Conservation (phyloP, 1,140 invertebrate species). For the Leptopilina boulardi region DNA sequence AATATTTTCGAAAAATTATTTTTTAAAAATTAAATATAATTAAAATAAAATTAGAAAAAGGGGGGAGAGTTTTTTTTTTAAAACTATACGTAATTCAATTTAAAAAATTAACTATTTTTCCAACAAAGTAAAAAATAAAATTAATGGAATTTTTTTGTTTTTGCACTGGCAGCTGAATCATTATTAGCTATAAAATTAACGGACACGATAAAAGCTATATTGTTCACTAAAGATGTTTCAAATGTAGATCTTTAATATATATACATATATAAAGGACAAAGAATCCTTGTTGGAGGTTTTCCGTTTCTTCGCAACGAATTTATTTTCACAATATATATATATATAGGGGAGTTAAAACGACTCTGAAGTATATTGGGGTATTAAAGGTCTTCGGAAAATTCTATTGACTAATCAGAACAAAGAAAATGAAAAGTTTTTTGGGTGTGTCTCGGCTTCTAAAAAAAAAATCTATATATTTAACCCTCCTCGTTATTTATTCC, state of each 20-base stretch:
- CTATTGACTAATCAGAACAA: slow-evolving; percentile 34
- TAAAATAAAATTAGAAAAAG: too few species aligned
- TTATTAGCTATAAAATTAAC: not conserved
- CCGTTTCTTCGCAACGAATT: not conserved
- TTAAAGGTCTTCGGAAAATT: slow-evolving; percentile 41
- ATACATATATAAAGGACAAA: too few species aligned
- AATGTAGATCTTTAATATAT: too few species aligned
- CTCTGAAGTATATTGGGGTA: not conserved
- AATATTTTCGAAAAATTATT: too few species aligned
- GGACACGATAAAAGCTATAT: not conserved
- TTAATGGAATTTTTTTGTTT: too few species aligned
- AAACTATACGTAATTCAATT: too few species aligned
- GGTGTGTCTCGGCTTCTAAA: not conserved
- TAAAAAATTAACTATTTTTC: too few species aligned
- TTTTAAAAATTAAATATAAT: too few species aligned
- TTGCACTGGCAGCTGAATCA: not conserved
- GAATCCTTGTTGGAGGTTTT: not conserved
- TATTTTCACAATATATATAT: slow-evolving; percentile 7
- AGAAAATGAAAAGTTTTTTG: not conserved
- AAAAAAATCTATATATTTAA: slow-evolving; percentile 21
- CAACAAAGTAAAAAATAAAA: too few species aligned
- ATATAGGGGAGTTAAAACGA: not conserved
- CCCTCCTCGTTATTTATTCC: not conserved
- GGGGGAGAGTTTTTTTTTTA: too few species aligned
- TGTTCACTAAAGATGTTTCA: too few species aligned